Evolutionary conservation across 2,888 invertebrate species (phyloP), one percentile per base, ranked within the genome.

Genomic region (Eledone cirrhosa): DNA sequence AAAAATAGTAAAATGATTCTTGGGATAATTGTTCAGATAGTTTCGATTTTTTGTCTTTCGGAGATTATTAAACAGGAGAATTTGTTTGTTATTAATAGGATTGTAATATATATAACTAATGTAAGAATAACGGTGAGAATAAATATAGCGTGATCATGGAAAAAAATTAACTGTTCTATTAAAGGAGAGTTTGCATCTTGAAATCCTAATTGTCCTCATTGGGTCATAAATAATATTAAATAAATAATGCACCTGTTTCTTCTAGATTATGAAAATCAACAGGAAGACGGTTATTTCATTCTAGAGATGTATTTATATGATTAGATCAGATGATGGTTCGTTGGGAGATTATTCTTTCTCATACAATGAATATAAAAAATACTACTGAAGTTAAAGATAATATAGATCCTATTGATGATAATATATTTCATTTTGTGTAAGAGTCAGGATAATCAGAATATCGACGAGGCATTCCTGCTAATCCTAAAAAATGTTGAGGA

Each of bases 401-500:
- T 67, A 85, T 79, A 24, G 87, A 83, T 2, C 86, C 87, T 53
- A 84, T 80, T 14, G 86, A 84, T 0, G 85, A 84, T 27, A 86
- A 48, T 7, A 83, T 78, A 79, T 88, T 86, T 82, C 86, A 88
- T 75, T 80, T 79, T 33, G 76, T 81, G 77, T 83, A 94, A 31
- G 92, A 91, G 90, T 94, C 94, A 0, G 94, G 94, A 78, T 94
- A 95, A 90, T 94, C 94, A 4, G 94, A 93, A 78, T 94, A 94
- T 81, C 95, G 94, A 79, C 95, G 94, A 76, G 94, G 95, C 91
- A 95, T 94, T 0, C 94, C 94, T 47, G 92, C 92, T 91, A 94
- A 88, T 78, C 94, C 94, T 91, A 94, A 89, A 86, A 95, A 95
- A 91, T 95, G 94, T 93, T 94, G 94, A 0, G 95, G 94, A n/a